These are phyloP conservation scores for Epinephelus lanceolatus DNA, from an alignment of 2,113 vertebrate species.

Conservation along the genomic window DNA sequence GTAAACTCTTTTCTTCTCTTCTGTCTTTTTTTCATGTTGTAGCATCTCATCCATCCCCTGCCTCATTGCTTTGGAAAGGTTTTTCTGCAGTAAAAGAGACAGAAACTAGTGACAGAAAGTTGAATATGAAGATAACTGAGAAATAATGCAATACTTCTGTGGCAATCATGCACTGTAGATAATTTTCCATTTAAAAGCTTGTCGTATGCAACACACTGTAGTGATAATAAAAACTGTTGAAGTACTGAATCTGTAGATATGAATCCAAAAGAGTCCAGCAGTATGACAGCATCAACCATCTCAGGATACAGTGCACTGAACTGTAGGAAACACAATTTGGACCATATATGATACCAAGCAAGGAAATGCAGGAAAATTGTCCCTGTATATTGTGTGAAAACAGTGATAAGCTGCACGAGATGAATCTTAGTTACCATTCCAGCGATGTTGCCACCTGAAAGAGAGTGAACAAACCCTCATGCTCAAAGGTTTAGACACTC, in stretches of 20 bases:
- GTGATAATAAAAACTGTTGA: not conserved
- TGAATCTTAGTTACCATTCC: conserved; percentile 69
- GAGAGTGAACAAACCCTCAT: not conserved
- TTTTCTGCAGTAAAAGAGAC: conserved; percentile 53
- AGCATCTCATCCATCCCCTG: conserved; percentile 79
- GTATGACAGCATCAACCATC: conserved; percentile 88
- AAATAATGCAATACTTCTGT: not conserved
- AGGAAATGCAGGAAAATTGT: not conserved
- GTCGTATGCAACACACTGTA: not conserved
- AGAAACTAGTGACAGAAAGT: not conserved
- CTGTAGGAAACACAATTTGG: conserved; percentile 66
- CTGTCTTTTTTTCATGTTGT: conserved; percentile 74
- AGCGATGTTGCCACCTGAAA: conserved; percentile 83
- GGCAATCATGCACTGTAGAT: not conserved
- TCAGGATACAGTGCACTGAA: conserved; percentile 89
- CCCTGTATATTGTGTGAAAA: not conserved
- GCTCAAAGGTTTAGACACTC: not conserved
- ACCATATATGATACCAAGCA: not conserved
- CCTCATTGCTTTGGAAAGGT: conserved; percentile 49
- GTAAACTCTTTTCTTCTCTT: conserved; percentile 72
- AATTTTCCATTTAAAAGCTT: not conserved
- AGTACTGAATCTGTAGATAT: conserved; percentile 60
- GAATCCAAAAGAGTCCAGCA: conserved; percentile 86
- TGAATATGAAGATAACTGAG: not conserved
- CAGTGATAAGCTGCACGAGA: not conserved